phyloP scores from a whole-genome alignment of 2,113 vertebrate species.

The Himantopus leucocephalus region DNA sequence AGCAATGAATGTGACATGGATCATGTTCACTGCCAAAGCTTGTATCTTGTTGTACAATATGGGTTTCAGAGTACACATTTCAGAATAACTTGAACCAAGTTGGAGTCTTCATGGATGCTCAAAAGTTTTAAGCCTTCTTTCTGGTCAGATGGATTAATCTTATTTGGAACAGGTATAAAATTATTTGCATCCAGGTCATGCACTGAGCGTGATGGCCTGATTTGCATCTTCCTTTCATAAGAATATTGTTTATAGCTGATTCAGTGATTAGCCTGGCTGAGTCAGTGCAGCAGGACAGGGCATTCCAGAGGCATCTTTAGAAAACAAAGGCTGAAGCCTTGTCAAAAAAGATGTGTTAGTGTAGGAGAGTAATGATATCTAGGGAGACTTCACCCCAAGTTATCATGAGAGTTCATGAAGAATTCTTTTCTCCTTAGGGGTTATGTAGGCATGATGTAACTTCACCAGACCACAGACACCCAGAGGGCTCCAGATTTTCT shows the following conservation, averaged over 20 bases:
- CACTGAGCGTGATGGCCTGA: not conserved
- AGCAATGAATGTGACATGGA: not conserved
- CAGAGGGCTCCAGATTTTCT: not conserved
- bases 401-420: not conserved
- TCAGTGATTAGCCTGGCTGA: not conserved
- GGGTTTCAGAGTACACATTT: not conserved
- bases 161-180: not conserved
- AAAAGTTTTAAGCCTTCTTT: not conserved
- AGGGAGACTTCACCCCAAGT: constrained; percentile 26
- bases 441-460: not conserved
- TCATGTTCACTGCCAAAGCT: not conserved
- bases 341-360: constrained; percentile 15
- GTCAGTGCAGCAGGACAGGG: not conserved
- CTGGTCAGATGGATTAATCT: not conserved
- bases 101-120: not conserved
- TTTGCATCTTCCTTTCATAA: not conserved
- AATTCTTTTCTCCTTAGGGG: not conserved
- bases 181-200: not conserved
- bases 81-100: not conserved
- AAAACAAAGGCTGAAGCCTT: constrained; percentile 40
- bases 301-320: constrained; percentile 43
- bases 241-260: not conserved
- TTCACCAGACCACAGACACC: not conserved
- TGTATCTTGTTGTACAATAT: not conserved
- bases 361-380: not conserved